Evolutionary conservation across 1,140 invertebrate species (phyloP).

Genomic region (Vanessa atalanta): DNA sequence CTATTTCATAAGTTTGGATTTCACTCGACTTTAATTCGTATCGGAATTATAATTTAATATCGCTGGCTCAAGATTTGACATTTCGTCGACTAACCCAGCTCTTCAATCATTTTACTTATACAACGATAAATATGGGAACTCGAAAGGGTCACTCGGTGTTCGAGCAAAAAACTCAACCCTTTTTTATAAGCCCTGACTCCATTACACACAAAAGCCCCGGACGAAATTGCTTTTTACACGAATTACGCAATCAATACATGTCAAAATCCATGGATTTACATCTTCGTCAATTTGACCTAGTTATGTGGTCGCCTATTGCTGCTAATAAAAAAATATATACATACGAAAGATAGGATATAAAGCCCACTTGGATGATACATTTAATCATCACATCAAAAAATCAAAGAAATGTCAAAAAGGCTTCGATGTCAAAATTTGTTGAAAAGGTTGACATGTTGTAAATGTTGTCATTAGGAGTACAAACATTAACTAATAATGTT

Average conservation of each 20-base stretch:
- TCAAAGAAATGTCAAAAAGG: no score
- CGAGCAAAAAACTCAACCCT: neutral
- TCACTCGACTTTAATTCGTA: neutral
- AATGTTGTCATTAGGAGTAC: no score
- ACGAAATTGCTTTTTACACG: neutral
- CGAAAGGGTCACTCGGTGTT: neutral
- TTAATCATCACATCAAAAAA: no score
- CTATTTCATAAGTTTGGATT: no score
- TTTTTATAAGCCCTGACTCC: slow-evolving; percentile 2
- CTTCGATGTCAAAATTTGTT: no score
- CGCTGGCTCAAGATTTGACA: neutral
- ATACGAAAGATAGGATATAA: no score
- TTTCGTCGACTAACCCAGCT: neutral
- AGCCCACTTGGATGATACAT: no score
- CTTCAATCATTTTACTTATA: slow-evolving; percentile 2
- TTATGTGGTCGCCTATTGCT: neutral
- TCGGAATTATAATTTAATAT: slow-evolving; percentile 16
- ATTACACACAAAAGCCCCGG: slow-evolving; percentile 1
- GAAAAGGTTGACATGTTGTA: no score
- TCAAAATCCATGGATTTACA: neutral
- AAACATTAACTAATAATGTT: no score
- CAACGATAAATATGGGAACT: neutral
- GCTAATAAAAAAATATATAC: no score
- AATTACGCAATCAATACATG: neutral
- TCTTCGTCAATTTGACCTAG: neutral